These are phyloP conservation scores for Atrina japonica DNA, from an alignment of 2,888 invertebrate genomes.

Conservation along the genomic window DNA sequence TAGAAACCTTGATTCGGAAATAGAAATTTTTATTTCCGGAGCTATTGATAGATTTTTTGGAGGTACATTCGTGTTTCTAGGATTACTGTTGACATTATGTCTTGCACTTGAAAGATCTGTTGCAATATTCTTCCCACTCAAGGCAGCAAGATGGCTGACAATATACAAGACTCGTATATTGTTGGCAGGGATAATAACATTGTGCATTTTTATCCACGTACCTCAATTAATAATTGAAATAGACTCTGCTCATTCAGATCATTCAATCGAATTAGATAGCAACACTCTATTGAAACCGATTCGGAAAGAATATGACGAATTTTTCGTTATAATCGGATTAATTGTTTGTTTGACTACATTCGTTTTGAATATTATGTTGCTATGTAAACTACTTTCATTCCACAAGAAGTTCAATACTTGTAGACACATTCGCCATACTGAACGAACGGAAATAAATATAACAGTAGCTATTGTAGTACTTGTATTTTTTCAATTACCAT, in stretches of 20 bases:
- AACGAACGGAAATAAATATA: conserved; percentile 30
- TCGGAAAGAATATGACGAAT: conserved; percentile 15
- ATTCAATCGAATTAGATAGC: not conserved
- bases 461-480: conserved; percentile 32
- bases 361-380: conserved; percentile 10
- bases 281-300: conserved; percentile 5
- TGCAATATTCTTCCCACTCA: conserved; percentile 28
- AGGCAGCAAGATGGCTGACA: conserved; percentile 28
- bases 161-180: conserved; percentile 18
- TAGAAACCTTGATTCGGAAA: too few relatives aligned
- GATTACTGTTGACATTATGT: conserved; percentile 27
- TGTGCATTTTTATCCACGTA: conserved; percentile 3
- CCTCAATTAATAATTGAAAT: conserved; percentile 23
- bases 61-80: conserved; percentile 19
- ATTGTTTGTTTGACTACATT: conserved; percentile 16
- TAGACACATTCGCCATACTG: conserved; percentile 15
- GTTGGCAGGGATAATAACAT: not conserved
- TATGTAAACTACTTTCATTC: conserved; percentile 5
- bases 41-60: conserved; percentile 26
- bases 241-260: not conserved
- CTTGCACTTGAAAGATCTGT: conserved; percentile 27
- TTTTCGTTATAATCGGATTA: conserved; percentile 6
- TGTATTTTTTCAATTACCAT: conserved; percentile 37
- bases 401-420: conserved; percentile 12
- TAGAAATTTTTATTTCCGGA: not conserved